Percentiles rank a stretch among this genome's conserved stretches.
Conservation (phyloP, 2,113 vertebrate species). For the Okapia johnstoni region DNA sequence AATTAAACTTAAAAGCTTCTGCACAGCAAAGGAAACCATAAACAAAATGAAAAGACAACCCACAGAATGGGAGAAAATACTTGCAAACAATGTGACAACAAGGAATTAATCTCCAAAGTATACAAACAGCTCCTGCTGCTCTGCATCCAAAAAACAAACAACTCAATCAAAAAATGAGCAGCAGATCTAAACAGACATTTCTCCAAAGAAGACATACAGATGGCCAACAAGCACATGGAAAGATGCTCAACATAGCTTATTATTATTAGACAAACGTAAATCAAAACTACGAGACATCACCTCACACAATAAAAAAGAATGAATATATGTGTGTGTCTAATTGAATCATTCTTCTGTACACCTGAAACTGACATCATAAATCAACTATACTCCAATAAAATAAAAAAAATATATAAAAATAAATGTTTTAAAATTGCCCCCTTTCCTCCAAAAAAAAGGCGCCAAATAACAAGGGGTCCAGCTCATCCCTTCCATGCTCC, state of each 20-base stretch:
- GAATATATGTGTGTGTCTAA: neutral
- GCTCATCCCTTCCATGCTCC: neutral
- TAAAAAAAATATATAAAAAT: neutral
- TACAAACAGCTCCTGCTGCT: neutral
- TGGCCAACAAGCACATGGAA: neutral
- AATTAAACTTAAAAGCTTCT: neutral
- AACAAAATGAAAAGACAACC: neutral
- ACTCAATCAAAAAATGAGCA: neutral
- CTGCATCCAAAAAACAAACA: neutral
- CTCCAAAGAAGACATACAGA: neutral
- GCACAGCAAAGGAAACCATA: neutral
- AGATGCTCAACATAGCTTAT: neutral
- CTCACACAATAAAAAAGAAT: neutral
- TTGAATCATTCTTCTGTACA: neutral
- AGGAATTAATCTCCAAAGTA: neutral
- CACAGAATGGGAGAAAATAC: neutral
- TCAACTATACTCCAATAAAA: neutral
- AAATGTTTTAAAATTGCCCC: neutral
- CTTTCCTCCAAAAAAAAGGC: neutral
- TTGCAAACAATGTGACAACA: neutral
- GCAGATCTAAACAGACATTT: neutral
- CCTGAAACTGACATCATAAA: neutral
- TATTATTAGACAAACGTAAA: neutral
- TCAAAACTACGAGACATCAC: neutral
- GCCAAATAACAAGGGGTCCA: rapidly evolving